Conservation (phyloP, 53 echinoderm and acorn worm genomes). For the Stichopus horrens region DNA sequence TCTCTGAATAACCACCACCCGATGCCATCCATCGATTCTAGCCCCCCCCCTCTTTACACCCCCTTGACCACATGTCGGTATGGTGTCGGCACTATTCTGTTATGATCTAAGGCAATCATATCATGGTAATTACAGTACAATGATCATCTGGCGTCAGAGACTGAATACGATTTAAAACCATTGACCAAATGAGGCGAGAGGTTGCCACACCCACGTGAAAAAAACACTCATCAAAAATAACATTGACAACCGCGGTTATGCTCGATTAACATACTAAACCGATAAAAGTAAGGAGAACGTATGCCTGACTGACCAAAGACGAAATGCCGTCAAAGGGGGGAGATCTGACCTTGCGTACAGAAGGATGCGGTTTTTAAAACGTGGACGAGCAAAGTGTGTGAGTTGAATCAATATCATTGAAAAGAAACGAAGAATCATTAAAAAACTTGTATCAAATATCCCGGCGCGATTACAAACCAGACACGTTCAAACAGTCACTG, state of each 20-base stretch:
- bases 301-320: neutral
- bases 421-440: conserved; percentile 15
- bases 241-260: neutral
- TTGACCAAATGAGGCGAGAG: conserved; percentile 18
- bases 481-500: neutral
- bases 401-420: conserved; percentile 11
- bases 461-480: conserved; percentile 12
- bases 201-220: neutral
- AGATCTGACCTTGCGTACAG: neutral
- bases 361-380: neutral
- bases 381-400: neutral
- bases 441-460: conserved; percentile 29
- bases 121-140: too few species aligned
- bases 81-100: too few species aligned
- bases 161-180: neutral
- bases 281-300: neutral
- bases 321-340: neutral
- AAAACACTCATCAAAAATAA: conserved; percentile 2
- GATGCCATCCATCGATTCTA: too few species aligned
- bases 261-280: conserved; percentile 3
- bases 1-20: too few species aligned
- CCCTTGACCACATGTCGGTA: too few species aligned
- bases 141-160: neutral
- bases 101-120: too few species aligned
- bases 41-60: too few species aligned